Conservation (phyloP, 1,140 invertebrate species). For the Drosophila busckii region DNA sequence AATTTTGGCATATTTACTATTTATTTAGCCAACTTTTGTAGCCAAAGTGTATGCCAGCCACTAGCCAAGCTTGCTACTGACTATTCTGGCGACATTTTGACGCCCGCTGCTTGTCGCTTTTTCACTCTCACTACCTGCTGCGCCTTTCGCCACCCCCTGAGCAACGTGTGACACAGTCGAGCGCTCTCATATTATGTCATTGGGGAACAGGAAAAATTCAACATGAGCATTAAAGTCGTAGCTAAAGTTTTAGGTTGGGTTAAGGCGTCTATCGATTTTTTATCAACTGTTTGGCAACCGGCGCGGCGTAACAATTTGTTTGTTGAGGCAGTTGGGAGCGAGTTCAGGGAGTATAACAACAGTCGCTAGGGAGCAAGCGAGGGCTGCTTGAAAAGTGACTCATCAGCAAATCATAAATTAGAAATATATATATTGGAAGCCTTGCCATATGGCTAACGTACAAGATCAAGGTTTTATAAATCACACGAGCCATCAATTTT, state of each 20-base stretch:
- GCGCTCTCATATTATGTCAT: constrained; percentile 57
- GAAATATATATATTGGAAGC: constrained; percentile 22
- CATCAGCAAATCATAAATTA: constrained; percentile 6
- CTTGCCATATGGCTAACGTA: constrained; percentile 54
- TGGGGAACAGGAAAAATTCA: constrained; percentile 26
- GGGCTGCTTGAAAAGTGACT: constrained; percentile 22
- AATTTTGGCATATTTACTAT: no score
- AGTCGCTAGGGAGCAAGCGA: not conserved
- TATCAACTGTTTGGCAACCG: constrained; percentile 21
- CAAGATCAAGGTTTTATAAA: constrained; percentile 63
- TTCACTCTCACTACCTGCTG: not conserved
- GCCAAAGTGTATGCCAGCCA: no score
- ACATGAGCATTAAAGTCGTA: constrained; percentile 52
- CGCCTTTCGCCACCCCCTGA: no score
- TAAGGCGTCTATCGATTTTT: constrained; percentile 62
- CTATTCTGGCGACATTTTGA: constrained; percentile 28
- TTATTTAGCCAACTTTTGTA: no score
- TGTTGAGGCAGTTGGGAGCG: constrained; percentile 55
- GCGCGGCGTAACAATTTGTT: constrained; percentile 27
- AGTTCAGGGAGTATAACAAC: not conserved
- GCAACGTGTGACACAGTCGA: constrained; percentile 47
- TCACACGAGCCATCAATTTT: constrained; percentile 33
- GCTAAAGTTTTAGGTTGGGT: constrained; percentile 39
- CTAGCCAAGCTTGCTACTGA: no score
- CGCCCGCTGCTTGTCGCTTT: constrained; percentile 10